These are phyloP conservation scores for Anthopleura xanthogrammica DNA, from an alignment of 92 coral and sea anemone species.

Conservation along the genomic window DNA sequence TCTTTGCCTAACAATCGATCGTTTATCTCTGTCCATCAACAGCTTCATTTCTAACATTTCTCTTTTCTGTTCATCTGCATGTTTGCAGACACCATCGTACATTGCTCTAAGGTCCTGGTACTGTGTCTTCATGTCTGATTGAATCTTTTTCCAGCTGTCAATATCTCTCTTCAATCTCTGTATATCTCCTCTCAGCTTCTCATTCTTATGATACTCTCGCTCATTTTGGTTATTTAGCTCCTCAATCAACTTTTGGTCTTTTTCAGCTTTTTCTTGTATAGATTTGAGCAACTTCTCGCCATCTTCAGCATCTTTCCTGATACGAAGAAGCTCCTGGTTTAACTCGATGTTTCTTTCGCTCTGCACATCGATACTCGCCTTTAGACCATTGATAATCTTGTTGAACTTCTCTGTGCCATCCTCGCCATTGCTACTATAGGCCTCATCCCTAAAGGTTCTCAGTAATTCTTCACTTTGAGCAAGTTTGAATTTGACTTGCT, in stretches of 20 bases:
- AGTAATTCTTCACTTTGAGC: constrained; percentile 40
- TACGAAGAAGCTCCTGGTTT: constrained; percentile 42
- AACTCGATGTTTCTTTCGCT: constrained; percentile 57
- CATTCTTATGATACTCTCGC: constrained; percentile 39
- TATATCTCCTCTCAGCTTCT: constrained; percentile 38
- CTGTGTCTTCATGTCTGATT: constrained; percentile 50
- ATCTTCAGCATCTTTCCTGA: constrained; percentile 42
- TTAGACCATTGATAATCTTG: constrained; percentile 29
- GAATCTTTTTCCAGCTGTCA: constrained; percentile 59
- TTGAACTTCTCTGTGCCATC: constrained; percentile 20
- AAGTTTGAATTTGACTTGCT: constrained; percentile 24
- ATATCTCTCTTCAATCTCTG: constrained; percentile 55
- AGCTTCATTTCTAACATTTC: constrained; percentile 52
- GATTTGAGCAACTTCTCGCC: constrained; percentile 33
- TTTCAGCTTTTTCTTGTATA: constrained; percentile 29
- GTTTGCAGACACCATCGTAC: constrained; percentile 51
- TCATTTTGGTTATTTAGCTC: constrained; percentile 51
- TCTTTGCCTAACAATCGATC: constrained; percentile 34
- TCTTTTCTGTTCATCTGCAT: constrained; percentile 55
- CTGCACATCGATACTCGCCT: constrained; percentile 65
- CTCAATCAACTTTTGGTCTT: constrained; percentile 51
- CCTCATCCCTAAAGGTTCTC: constrained; percentile 17
- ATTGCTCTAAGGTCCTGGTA: constrained; percentile 40
- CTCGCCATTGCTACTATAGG: neutral
- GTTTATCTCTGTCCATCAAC: constrained; percentile 52